These are phyloP conservation scores for Sycophaga agraensis DNA, from an alignment of 1,140 invertebrate species.

Conservation along the genomic window DNA sequence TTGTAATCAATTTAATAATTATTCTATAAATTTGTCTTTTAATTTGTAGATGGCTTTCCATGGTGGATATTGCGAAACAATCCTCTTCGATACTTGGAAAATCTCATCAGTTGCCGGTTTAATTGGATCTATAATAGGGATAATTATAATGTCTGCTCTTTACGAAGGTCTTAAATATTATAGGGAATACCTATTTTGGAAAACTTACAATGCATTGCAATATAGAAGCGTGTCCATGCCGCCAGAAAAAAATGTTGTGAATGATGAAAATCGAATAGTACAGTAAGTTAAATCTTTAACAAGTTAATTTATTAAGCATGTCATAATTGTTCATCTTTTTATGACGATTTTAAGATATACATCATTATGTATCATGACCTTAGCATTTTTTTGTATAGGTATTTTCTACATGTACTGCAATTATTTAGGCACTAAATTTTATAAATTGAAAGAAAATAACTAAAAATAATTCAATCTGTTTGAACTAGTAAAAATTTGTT, in stretches of 20 bases:
- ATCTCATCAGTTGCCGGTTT: constrained; percentile 72
- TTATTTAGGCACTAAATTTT: too few species aligned
- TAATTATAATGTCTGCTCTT: constrained; percentile 81
- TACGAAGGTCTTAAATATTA: constrained; percentile 93
- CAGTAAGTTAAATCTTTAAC: constrained; percentile 62
- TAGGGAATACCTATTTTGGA: constrained; percentile 81
- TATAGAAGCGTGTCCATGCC: constrained; percentile 73
- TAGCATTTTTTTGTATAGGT: too few species aligned
- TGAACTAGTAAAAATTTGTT: too few species aligned
- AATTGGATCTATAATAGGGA: constrained; percentile 80
- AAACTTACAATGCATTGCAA: constrained; percentile 71
- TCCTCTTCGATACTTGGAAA: constrained; percentile 80
- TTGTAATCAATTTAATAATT: too few species aligned
- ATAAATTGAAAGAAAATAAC: too few species aligned
- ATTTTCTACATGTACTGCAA: too few species aligned
- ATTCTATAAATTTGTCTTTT: too few species aligned
- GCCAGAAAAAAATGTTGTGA: constrained; percentile 64
- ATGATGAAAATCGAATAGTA: constrained; percentile 69
- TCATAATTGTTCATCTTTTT: too few species aligned
- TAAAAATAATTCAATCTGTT: too few species aligned
- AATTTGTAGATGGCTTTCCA: constrained; percentile 74
- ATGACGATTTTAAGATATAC: too few species aligned
- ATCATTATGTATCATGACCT: too few species aligned
- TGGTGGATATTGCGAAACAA: constrained; percentile 70
- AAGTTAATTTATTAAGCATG: background rate